Base-by-base conservation (phyloP, 1,140 invertebrate species). In the Nasonia longicornis region DNA sequence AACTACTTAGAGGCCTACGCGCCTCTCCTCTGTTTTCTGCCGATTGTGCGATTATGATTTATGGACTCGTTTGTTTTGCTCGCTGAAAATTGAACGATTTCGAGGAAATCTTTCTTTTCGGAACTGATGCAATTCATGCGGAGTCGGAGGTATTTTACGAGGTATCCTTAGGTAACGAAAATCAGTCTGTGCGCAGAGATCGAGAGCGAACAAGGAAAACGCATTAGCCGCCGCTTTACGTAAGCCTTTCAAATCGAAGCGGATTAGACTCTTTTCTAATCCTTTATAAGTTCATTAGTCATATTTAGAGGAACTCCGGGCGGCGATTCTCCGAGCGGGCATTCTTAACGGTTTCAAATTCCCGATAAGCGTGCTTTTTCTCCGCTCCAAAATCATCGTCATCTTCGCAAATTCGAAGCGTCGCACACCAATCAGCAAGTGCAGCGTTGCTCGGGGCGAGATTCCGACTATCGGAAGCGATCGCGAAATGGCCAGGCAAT, bases 391-490 rank as follows among this genome's bases (percentile, higher is more conserved):
- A 16, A 52, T 42, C 8, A 52, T 3, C 16, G 48, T 52, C 12
- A 3, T 52, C 26, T 26, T 26, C 48, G 12, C 48, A 16, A 52
- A 52, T 52, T 52, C 11, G 8, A 52, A 52, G 0, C 48, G 16
- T 14, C 48, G 1, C 4, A 2, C 52, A 58, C 20, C 48, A 52
- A 20, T 63, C 63, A 10, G 63, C 16, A 64, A 11, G 10, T 14
- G 63, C 63, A 26, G 63, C 22, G 11, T 12, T 26, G 64, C 64
- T 29, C 64, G 64, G 22, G 64, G 77, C 83, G 84, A 87, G 86
- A 88, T 88, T 85, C 86, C 85, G 85, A 87, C 87, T 88, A 88
- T 88, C 87, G 87, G 87, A 88, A 88, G 86, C 87, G 86, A 88
- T 88, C 87, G 86, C 85, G 83, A 67, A 67, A 67, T 67, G 64